A percentile compares a stretch with the other conserved stretches of the same genome.
Conservation (phyloP, 2,888 invertebrate species). For the Ditula angustiorana region DNA sequence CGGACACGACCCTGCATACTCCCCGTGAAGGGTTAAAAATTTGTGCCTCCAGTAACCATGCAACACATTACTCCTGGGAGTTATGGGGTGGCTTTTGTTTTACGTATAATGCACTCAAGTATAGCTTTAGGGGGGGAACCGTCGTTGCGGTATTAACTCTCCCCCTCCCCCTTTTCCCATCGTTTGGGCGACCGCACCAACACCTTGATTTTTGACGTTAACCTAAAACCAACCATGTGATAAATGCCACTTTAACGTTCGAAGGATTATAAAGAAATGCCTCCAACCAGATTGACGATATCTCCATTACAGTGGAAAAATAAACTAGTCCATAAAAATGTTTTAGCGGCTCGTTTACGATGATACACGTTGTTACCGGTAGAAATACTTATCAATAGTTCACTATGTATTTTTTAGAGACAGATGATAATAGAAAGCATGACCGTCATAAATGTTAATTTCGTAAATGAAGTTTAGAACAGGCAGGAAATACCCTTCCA, state of each 20-base stretch:
- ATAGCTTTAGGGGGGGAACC: constrained; percentile 59
- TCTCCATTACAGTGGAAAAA: constrained; percentile 16
- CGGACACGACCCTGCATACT: constrained; percentile 50
- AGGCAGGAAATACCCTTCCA: neutral
- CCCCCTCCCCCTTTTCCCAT: constrained; percentile 48
- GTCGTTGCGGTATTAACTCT: constrained; percentile 48
- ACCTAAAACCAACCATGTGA: constrained; percentile 51
- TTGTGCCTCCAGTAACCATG: constrained; percentile 76
- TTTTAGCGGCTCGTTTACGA: constrained; percentile 15
- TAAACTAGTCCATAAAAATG: constrained; percentile 12
- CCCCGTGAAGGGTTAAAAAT: constrained; percentile 63
- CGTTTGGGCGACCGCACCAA: constrained; percentile 55
- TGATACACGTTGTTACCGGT: neutral
- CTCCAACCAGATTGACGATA: constrained; percentile 22
- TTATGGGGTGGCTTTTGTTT: constrained; percentile 65
- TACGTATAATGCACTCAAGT: constrained; percentile 80
- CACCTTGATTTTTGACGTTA: constrained; percentile 75
- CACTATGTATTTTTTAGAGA: neutral
- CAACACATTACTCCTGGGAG: constrained; percentile 68
- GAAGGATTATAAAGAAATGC: constrained; percentile 32
- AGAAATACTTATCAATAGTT: neutral
- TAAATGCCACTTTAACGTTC: constrained; percentile 37
- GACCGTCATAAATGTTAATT: neutral
- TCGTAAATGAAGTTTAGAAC: neutral
- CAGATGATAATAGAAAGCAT: neutral